Base-by-base conservation (phyloP, 2,888 invertebrate genomes). In the Eubasilissa splendida region DNA sequence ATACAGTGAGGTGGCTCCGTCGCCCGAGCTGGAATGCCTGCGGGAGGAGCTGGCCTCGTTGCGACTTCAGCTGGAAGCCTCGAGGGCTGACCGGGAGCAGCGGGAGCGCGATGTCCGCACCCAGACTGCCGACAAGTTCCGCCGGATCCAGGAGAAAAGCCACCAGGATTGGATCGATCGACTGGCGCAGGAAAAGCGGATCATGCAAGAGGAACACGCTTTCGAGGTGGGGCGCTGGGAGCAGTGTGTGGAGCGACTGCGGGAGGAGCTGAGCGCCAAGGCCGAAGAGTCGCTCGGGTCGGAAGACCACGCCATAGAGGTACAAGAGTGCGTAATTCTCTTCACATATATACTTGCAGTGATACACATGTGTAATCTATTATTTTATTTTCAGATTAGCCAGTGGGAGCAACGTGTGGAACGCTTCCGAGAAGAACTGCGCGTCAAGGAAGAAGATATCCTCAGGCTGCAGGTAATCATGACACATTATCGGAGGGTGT, bases 71-170 rank as follows among this genome's bases (percentile, higher is more conserved):
- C 70, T 63, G 50, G 42, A 68, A 12, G 50, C 52, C 0, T 10
- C 33, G 0, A 52, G 12, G 53, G 33, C 33, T 33, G 53, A 79
- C 14, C 68, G 74, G 31, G 59, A 65, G 68, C 52, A 76, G 31
- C 73, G 73, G 9, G 83, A 82, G 60, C 77, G 70, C 68, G 75
- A 80, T 1, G 42, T 82, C 12, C 58, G 82, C 4, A 59, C 70
- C 10, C 81, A 82, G 31, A 66, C 82, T 12, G 66, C 78, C n/a
- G 80, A 65, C 9, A 77, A 81, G 65, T 83, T 81, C 56, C n/a
- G 56, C 14, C 11, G 33, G 12, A 77, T 82, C 53, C 77, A 74
- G 70, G 33, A 79, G 10, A 52, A 80, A 56, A 77, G 63, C 12
- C 63, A 81, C 42, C 60, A 7, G 0, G 79, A 79, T 56, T 68